phyloP scores from a whole-genome alignment of 2,888 invertebrate species.

The Euphydryas editha region DNA sequence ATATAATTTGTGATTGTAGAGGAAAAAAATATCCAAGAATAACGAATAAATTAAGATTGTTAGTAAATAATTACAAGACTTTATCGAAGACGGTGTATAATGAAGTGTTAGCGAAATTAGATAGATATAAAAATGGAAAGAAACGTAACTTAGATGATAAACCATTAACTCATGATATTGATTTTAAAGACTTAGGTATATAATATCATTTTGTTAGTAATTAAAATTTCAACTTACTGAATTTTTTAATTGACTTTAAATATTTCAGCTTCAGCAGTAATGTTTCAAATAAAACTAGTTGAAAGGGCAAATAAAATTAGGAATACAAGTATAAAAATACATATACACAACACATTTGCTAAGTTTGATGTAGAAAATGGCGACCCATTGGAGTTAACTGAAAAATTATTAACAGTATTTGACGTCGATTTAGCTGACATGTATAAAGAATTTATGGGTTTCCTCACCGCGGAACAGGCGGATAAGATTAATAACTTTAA shows the following conservation, averaged over 20 bases:
- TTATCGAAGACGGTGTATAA: slow-evolving; percentile 47
- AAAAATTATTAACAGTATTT: slow-evolving; percentile 48
- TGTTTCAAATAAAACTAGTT: slow-evolving; percentile 60
- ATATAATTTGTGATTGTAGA: slow-evolving; percentile 56
- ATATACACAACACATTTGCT: slow-evolving; percentile 48
- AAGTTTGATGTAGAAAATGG: slow-evolving; percentile 53
- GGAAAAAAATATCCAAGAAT: slow-evolving; percentile 55
- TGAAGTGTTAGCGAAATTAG: slow-evolving; percentile 49
- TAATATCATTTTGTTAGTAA: no score
- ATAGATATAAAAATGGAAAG: slow-evolving; percentile 21
- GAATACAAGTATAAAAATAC: slow-evolving; percentile 49
- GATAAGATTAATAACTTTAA: slow-evolving; percentile 57
- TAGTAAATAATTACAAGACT: slow-evolving; percentile 57
- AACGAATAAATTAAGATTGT: slow-evolving; percentile 60
- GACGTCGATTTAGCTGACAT: slow-evolving; percentile 57
- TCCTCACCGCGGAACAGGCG: slow-evolving; percentile 69
- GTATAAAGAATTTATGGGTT: slow-evolving; percentile 66
- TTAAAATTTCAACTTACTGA: not conserved
- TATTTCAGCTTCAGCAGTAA: slow-evolving; percentile 58
- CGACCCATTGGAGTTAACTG: slow-evolving; percentile 52
- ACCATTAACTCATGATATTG: slow-evolving; percentile 29
- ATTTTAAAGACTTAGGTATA: slow-evolving; percentile 60
- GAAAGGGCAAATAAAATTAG: slow-evolving; percentile 44
- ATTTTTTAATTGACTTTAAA: not conserved
- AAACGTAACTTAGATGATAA: not conserved